Evolutionary conservation across 2,113 vertebrate species (phyloP), one percentile per base, ranked within the genome.

Genomic region (Gavia stellata): DNA sequence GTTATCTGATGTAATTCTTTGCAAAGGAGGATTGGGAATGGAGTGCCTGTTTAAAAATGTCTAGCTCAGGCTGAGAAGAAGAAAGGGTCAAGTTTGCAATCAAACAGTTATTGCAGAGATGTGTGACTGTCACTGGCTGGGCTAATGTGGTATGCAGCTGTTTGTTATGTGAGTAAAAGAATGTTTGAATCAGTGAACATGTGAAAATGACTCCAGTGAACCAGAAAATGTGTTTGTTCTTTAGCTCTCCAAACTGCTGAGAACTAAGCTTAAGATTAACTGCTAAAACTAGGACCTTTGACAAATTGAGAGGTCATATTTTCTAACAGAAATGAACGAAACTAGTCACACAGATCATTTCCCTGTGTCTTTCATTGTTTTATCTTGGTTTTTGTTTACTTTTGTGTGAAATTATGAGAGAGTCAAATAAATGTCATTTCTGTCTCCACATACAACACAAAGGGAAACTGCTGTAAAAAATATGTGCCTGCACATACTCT

Each of bases 1-100:
- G 98, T 98, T 98, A 98, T 98, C 98, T 98, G 98, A 98, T 98
- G 98, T 98, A 98, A 98, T 98, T 98, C 97, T 98, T 97, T 98
- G 98, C 98, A 98, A 98, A 98, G 98, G 97, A 97, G 98, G 97
- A 98, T 97, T 97, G 97, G 97, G 97, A 98, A 97, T 97, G 62
- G 96, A 98, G 97, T 97, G 97, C 94, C 98, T 98, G 94, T 97
- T 98, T 98, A 98, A 98, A 98, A 98, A 98, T 96, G 98, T 97
- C 98, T 98, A 96, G 98, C 98, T 98, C 96, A 97, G 98, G 95
- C 97, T 97, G 97, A 98, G 97, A 97, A 97, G 96, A 97, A 98
- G 96, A 98, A 95, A 97, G 98, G 98, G 98, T 98, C 98, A 98
- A 97, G 98, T 98, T 98, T 98, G 98, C 97, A 98, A 98, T 98